Conservation (phyloP, 2,797 vertebrate genomes). For the Masticophis lateralis region DNA sequence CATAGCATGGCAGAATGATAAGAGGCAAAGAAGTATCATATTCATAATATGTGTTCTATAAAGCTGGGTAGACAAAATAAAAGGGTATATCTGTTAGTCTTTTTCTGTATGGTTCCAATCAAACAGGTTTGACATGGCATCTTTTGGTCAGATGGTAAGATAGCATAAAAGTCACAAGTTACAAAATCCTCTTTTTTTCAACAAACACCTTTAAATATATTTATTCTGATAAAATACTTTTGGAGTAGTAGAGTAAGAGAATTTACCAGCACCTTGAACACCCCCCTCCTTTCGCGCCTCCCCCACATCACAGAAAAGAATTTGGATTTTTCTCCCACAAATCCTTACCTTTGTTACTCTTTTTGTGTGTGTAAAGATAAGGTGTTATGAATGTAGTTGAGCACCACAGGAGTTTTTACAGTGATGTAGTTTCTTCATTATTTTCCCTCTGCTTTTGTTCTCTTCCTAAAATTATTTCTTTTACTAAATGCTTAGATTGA, state of each 20-base stretch:
- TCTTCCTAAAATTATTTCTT: slow-evolving; percentile 18
- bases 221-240: not conserved
- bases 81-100: not conserved
- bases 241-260: not conserved
- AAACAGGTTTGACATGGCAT: not conserved
- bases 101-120: not conserved
- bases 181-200: not conserved
- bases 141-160: not conserved
- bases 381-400: not conserved
- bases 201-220: not conserved
- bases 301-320: not conserved
- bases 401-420: not conserved
- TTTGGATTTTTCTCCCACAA: not conserved
- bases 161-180: not conserved
- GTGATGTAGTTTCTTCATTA: not conserved
- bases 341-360: not conserved
- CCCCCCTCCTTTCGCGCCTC: too few species aligned
- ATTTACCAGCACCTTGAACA: too few species aligned
- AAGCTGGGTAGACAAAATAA: not conserved
- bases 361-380: not conserved
- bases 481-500: slow-evolving; percentile 12
- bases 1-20: not conserved
- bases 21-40: not conserved
- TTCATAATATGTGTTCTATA: not conserved
- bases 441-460: not conserved